Base-by-base conservation (phyloP, 2,113 vertebrate genomes). In the Mesoclemmys tuberculata region DNA sequence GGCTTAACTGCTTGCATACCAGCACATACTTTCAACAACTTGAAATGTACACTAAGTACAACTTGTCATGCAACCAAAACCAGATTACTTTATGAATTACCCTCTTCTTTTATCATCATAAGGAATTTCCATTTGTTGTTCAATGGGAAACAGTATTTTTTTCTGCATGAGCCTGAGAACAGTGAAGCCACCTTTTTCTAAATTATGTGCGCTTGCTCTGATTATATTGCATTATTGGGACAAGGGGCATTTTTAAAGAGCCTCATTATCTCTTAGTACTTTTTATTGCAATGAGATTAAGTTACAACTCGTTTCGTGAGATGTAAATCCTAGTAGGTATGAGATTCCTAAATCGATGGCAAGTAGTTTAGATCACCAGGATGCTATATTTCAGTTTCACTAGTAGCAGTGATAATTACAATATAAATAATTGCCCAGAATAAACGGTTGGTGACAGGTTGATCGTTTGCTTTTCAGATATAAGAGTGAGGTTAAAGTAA, bases 261-360 rank as follows among this genome's bases (percentile, higher is more conserved):
- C 2, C 82, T 90, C 87, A 21, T 5, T 58, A 51, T 49, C n/a
- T 77, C 82, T 87, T 29, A 48, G 54, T n/a, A 55, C 11, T 89
- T 88, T 82, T 81, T 77, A 82, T 1, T 89, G 85, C 2, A 75
- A 26, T 54, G 48, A 75, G 71, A 88, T 95, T 14, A 26, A 92
- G 82, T 96, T 95, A 87, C 58, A 87, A 88, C 88, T 93, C 91
- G 64, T 94, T 96, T 84, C 68, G 93, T 91, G 78, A 10, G 0
- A 83, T 84, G 49, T 84, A 58, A 84, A 92, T 82, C n/a, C 46
- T 90, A 55, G 22, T 56, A 82, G 74, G 31, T 83, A 87, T 95
- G 90, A 74, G 78, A 90, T 86, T 74, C 83, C 64, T 41, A n/a
- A 77, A 35, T 38, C n/a, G 44, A 41, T 55, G 90, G n/a, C 79